A percentile compares a stretch with the other conserved stretches of the same genome.
These are phyloP conservation scores for Pangasius djambal DNA, from an alignment of 2,797 vertebrate species.

Conservation along the genomic window DNA sequence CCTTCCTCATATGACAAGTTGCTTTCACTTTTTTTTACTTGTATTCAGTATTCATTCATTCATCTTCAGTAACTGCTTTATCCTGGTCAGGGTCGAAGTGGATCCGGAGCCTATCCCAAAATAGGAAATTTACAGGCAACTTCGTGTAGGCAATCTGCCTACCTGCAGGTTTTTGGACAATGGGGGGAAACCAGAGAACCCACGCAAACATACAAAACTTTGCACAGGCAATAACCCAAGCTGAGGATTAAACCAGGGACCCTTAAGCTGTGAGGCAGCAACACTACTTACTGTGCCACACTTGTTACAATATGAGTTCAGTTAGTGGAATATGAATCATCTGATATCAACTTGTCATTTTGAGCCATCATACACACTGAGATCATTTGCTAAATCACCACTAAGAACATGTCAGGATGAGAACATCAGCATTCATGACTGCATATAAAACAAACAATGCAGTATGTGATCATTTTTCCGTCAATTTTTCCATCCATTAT, in stretches of 20 bases:
- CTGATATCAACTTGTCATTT: background rate
- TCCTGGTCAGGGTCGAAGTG: background rate
- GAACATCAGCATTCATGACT: background rate
- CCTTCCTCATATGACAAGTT: background rate
- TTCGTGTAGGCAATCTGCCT: background rate
- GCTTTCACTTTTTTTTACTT: background rate
- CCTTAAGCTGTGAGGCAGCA: background rate
- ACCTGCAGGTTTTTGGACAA: background rate
- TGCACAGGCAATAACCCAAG: background rate
- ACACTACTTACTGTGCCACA: background rate
- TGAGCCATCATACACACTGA: background rate
- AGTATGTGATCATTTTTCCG: background rate
- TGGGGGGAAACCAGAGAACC: background rate
- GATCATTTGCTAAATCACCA: background rate
- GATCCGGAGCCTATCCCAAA: background rate
- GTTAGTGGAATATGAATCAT: background rate
- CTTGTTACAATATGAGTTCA: background rate
- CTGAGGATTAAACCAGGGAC: background rate
- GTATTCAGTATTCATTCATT: background rate
- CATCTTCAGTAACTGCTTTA: constrained; percentile 2
- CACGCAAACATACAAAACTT: background rate
- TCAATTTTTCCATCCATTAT: background rate
- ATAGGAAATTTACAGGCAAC: background rate
- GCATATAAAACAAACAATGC: background rate
- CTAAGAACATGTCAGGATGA: background rate